A percentile compares a stretch with the other conserved stretches of the same genome.
Conservation (phyloP, 2,797 vertebrate species). For the Gymnoscopelus microlampas region DNA sequence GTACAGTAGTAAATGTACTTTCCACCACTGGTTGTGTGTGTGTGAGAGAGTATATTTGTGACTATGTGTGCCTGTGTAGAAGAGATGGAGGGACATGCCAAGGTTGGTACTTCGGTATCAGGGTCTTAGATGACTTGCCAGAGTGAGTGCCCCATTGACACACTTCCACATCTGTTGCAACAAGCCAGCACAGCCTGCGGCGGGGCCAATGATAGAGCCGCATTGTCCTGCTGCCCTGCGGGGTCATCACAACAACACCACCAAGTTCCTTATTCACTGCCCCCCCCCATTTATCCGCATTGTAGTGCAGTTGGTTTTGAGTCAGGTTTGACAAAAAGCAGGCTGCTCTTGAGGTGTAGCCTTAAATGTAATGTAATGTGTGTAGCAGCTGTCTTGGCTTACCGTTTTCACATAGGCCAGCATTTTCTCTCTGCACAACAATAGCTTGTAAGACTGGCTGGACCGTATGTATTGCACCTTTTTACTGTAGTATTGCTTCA, state of each 20-base stretch:
- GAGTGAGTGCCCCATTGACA: conserved; percentile 66
- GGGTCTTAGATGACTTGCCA: conserved; percentile 38
- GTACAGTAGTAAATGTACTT: too few species aligned
- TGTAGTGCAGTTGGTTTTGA: background rate
- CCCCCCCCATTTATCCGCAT: too few species aligned
- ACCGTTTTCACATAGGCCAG: conserved; percentile 50
- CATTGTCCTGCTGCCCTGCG: conserved; percentile 53
- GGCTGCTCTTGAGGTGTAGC: conserved; percentile 38
- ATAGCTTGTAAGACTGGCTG: conserved; percentile 55
- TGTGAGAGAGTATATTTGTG: conserved; percentile 10
- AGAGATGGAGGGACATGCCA: background rate
- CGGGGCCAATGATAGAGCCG: conserved; percentile 28
- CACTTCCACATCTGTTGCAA: conserved; percentile 56
- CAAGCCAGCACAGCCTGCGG: conserved; percentile 20
- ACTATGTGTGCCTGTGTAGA: background rate
- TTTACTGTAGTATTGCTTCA: conserved; percentile 73
- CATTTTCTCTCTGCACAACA: conserved; percentile 68
- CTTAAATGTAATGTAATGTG: conserved; percentile 22
- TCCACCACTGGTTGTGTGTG: conserved; percentile 41
- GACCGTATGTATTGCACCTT: conserved; percentile 63
- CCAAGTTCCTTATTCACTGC: too few species aligned
- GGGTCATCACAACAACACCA: conserved; percentile 35
- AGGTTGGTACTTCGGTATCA: conserved; percentile 15
- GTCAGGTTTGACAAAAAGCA: conserved; percentile 39
- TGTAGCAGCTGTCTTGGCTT: conserved; percentile 62